These are phyloP conservation scores for Tenebrosternarchus preto DNA, from an alignment of 2,113 vertebrate species.

Conservation along the genomic window DNA sequence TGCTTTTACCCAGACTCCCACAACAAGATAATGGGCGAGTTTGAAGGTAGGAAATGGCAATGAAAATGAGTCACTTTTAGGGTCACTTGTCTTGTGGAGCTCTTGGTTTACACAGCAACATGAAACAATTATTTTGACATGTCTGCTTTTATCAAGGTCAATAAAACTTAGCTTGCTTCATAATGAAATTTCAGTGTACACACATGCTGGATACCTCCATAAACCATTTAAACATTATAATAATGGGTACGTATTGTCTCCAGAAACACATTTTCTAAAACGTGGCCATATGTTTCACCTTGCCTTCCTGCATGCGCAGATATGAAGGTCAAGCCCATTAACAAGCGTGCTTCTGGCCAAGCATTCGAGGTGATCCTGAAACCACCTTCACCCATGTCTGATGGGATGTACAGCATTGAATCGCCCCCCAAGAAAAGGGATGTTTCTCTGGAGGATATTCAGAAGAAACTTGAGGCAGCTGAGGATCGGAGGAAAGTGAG, in stretches of 20 bases:
- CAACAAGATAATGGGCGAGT: constrained; percentile 83
- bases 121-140: not conserved
- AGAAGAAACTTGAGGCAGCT: constrained; percentile 86
- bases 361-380: constrained; percentile 89
- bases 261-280: not conserved
- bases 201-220: not conserved
- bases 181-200: constrained; percentile 12
- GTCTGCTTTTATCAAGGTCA: constrained; percentile 4
- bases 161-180: constrained; percentile 12
- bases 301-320: constrained; percentile 66
- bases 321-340: constrained; percentile 89
- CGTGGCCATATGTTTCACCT: not conserved
- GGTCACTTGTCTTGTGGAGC: no score
- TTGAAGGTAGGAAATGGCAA: constrained; percentile 77
- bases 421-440: constrained; percentile 88
- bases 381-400: constrained; percentile 82
- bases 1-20: constrained; percentile 87
- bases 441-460: constrained; percentile 84
- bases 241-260: not conserved
- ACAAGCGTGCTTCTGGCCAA: constrained; percentile 88
- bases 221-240: not conserved
- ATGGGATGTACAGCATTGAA: constrained; percentile 78
- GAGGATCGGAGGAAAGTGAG: constrained; percentile 87
- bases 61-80: not conserved
- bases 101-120: no score